phyloP scores from a whole-genome alignment of 2,888 invertebrate genomes.

The Metellina segmentata region DNA sequence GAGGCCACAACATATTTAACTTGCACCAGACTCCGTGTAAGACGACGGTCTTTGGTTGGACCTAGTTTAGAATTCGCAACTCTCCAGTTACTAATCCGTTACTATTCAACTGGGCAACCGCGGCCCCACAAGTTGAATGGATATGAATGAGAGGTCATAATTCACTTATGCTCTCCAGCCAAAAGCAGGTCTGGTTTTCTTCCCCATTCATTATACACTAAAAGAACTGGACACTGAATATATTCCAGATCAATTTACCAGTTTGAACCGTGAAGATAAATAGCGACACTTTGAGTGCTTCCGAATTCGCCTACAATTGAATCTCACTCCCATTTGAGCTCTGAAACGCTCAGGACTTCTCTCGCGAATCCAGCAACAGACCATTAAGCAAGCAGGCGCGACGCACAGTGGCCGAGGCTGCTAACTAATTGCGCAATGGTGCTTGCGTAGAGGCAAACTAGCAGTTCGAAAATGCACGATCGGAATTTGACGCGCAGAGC shows the following conservation, averaged over 20 bases:
- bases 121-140: too few species aligned
- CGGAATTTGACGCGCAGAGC: slow-evolving; percentile 1
- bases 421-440: slow-evolving; percentile 19
- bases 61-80: too few species aligned
- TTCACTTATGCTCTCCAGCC: too few species aligned
- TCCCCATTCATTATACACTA: too few species aligned
- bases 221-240: background rate
- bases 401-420: background rate
- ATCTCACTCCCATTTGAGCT: background rate
- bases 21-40: too few species aligned
- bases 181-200: too few species aligned
- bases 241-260: background rate
- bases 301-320: background rate
- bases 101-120: too few species aligned
- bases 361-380: background rate
- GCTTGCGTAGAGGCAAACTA: background rate
- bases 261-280: background rate
- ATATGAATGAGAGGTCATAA: too few species aligned
- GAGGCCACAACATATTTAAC: too few species aligned
- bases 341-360: background rate
- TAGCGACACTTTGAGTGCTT: background rate
- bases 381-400: slow-evolving; percentile 15
- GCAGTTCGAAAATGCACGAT: background rate
- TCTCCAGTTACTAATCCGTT: too few species aligned
- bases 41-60: too few species aligned